Evolutionary conservation across 2,888 invertebrate genomes (phyloP).

Genomic region (Drosophila testacea): DNA sequence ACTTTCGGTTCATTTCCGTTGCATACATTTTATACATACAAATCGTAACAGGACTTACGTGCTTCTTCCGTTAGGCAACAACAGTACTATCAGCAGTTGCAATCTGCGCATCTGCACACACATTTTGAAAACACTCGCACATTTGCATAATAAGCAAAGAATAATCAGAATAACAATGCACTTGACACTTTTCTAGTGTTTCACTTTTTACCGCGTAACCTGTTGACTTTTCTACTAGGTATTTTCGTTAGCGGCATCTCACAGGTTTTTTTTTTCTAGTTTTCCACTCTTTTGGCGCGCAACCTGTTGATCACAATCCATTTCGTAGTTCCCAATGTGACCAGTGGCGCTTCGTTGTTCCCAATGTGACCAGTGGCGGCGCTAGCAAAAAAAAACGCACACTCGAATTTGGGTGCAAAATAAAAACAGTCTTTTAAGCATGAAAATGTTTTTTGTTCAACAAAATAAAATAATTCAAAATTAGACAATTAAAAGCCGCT

Average conservation of each 20-base stretch:
- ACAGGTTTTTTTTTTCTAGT: background rate
- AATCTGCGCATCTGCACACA: constrained; percentile 5
- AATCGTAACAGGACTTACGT: constrained; percentile 46
- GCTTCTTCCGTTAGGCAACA: constrained; percentile 7
- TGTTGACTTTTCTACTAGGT: constrained; percentile 5
- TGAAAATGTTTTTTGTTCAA: too few relatives aligned
- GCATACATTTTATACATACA: constrained; percentile 43
- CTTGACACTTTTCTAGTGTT: constrained; percentile 1
- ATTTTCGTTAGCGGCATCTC: constrained; percentile 10
- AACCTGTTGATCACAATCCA: too few relatives aligned
- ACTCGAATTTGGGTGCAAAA: too few relatives aligned
- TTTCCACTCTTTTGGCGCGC: too few relatives aligned
- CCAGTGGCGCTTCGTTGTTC: too few relatives aligned
- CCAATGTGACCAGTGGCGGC: too few relatives aligned
- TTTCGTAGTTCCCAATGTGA: too few relatives aligned
- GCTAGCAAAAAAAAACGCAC: too few relatives aligned
- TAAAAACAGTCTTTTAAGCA: too few relatives aligned
- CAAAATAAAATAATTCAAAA: too few relatives aligned
- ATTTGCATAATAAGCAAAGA: constrained; percentile 33
- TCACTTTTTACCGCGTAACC: constrained; percentile 29
- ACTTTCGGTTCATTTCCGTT: constrained; percentile 60
- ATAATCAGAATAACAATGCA: constrained; percentile 12
- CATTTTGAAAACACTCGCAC: constrained; percentile 21
- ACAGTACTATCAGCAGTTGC: constrained; percentile 1
- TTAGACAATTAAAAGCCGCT: too few relatives aligned